Conservation (phyloP, 2,113 vertebrate genomes). For the Pelmatolapia mariae region DNA sequence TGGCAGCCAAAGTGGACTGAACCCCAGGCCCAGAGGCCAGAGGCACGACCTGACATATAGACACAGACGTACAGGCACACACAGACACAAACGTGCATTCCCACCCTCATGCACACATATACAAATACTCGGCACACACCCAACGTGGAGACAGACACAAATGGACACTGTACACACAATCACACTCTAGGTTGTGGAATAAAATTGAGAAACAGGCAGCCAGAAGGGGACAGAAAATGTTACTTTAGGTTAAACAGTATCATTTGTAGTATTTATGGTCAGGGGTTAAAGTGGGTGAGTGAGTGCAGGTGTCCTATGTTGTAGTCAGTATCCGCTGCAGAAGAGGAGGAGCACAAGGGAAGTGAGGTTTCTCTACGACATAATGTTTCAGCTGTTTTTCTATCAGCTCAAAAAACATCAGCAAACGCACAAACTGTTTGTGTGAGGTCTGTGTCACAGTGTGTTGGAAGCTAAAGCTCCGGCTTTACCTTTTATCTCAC, state of each 20-base stretch:
- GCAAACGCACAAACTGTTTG: too few species aligned
- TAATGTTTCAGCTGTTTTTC: not conserved
- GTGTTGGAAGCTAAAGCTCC: not conserved
- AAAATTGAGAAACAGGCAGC: not conserved
- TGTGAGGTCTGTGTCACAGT: not conserved
- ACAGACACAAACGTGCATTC: not conserved
- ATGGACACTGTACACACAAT: not conserved
- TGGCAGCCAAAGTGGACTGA: not conserved
- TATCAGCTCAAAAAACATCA: not conserved
- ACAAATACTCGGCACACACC: not conserved
- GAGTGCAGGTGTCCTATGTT: not conserved
- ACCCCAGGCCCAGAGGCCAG: not conserved
- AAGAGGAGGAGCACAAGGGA: not conserved
- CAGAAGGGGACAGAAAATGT: not conserved
- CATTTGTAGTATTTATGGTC: rapidly evolving
- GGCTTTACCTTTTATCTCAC: not conserved
- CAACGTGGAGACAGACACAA: not conserved
- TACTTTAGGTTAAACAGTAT: not conserved
- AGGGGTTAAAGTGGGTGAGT: not conserved
- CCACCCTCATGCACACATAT: not conserved
- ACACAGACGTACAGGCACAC: not conserved
- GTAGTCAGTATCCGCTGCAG: not conserved
- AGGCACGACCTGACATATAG: not conserved
- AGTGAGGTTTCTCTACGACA: not conserved
- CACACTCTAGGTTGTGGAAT: not conserved